Evolutionary conservation across 2,113 vertebrate species (phyloP).

Genomic region (Heterocephalus glaber): DNA sequence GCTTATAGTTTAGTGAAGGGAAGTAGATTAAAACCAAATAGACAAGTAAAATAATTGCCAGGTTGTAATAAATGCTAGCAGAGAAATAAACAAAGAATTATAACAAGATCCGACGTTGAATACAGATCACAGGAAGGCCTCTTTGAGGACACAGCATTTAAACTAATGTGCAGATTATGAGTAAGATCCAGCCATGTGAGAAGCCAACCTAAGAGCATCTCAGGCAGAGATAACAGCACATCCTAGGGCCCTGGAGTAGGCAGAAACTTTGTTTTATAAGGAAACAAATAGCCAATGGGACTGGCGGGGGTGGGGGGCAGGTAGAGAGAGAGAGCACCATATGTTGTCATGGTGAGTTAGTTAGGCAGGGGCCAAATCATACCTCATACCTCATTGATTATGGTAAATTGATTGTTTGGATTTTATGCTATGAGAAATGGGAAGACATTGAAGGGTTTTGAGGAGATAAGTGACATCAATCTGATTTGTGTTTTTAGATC

Average conservation of each 20-base stretch:
- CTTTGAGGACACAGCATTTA: neutral
- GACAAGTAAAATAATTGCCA: neutral
- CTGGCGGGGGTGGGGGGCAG: neutral
- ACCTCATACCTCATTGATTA: neutral
- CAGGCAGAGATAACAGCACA: neutral
- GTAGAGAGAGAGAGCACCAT: neutral
- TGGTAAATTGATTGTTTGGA: neutral
- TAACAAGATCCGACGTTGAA: neutral
- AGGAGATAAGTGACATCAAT: neutral
- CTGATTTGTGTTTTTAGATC: neutral
- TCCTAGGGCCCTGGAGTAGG: neutral
- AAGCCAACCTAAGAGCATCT: neutral
- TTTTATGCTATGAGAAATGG: neutral
- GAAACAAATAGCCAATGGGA: neutral
- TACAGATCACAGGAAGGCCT: neutral
- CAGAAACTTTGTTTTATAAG: neutral
- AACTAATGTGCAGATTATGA: neutral
- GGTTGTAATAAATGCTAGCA: neutral
- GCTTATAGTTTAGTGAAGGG: neutral
- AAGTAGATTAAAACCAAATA: neutral
- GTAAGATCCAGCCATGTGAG: neutral
- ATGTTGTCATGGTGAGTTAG: neutral
- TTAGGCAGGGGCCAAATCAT: neutral
- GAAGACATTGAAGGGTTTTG: neutral
- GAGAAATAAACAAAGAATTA: neutral